Percentiles rank a stretch among this genome's conserved stretches.
These are phyloP conservation scores for Peribatodes rhomboidaria DNA, from an alignment of 2,888 invertebrate species.

Conservation along the genomic window DNA sequence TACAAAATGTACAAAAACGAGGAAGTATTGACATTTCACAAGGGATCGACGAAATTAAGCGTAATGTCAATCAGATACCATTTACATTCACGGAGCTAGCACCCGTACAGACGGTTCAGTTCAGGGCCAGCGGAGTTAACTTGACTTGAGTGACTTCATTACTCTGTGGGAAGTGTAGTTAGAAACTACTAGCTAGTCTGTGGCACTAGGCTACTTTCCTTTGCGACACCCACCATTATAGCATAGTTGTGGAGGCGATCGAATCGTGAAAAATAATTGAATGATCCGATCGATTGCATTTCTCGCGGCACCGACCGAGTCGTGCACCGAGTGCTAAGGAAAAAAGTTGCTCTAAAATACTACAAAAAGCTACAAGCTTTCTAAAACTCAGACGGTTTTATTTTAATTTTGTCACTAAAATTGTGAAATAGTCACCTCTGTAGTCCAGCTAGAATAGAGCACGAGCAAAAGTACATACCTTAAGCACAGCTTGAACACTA, in stretches of 20 bases:
- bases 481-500: no score
- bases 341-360: neutral
- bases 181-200: neutral
- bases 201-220: neutral
- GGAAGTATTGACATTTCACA: conserved; percentile 25
- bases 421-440: no score
- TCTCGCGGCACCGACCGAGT: neutral
- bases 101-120: neutral
- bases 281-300: neutral
- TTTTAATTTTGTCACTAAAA: no score
- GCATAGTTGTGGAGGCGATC: neutral
- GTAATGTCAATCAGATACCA: conserved; percentile 20
- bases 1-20: conserved; percentile 16
- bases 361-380: neutral
- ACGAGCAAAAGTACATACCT: no score
- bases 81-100: conserved; percentile 2
- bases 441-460: no score
- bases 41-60: conserved; percentile 15
- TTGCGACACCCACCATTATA: neutral
- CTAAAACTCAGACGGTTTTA: neutral
- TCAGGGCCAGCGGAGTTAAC: neutral
- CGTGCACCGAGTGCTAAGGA: neutral
- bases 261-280: neutral
- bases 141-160: no score
- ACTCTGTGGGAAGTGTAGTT: no score